Conservation (phyloP, 2,888 invertebrate genomes). For the Drosophila limbata region DNA sequence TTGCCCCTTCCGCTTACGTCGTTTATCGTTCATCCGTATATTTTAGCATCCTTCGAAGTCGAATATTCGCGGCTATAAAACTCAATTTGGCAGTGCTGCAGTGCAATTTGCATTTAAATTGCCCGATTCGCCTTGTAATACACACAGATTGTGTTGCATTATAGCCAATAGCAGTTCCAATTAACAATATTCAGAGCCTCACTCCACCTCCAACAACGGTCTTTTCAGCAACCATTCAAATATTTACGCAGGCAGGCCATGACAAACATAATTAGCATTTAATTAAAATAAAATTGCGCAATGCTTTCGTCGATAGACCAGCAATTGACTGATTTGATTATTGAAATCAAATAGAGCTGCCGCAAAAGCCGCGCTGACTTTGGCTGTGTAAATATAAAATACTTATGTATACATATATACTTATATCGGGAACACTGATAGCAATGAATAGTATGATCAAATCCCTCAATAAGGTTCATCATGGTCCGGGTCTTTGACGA, state of each 20-base stretch:
- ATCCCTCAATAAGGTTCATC: slow-evolving; percentile 1
- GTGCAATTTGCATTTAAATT: slow-evolving; percentile 79
- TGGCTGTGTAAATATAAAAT: slow-evolving; percentile 39
- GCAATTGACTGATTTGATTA: slow-evolving; percentile 75
- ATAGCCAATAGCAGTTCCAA: slow-evolving; percentile 39
- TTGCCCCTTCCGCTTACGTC: slow-evolving; percentile 28
- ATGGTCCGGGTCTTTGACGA: slow-evolving; percentile 1
- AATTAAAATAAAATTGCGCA: slow-evolving; percentile 77
- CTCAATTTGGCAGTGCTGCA: slow-evolving; percentile 43
- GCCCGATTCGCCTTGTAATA: slow-evolving; percentile 23
- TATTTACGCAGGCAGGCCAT: slow-evolving; percentile 62
- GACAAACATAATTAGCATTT: slow-evolving; percentile 79
- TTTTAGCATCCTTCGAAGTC: slow-evolving; percentile 29
- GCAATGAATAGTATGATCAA: slow-evolving; percentile 21
- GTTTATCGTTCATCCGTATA: slow-evolving; percentile 40
- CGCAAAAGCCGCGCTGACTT: slow-evolving; percentile 48
- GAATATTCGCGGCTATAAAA: slow-evolving; percentile 49
- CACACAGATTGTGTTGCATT: slow-evolving; percentile 28
- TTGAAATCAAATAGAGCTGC: slow-evolving; percentile 71
- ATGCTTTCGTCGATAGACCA: slow-evolving; percentile 57
- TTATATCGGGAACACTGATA: slow-evolving; percentile 42
- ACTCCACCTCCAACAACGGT: background rate
- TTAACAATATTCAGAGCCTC: slow-evolving; percentile 32
- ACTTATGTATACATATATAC: slow-evolving; percentile 4
- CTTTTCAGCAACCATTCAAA: slow-evolving; percentile 44